A percentile compares a stretch with the other conserved stretches of the same genome.
Conservation (phyloP, 2,113 vertebrate genomes). For the Sapayoa aenigma region DNA sequence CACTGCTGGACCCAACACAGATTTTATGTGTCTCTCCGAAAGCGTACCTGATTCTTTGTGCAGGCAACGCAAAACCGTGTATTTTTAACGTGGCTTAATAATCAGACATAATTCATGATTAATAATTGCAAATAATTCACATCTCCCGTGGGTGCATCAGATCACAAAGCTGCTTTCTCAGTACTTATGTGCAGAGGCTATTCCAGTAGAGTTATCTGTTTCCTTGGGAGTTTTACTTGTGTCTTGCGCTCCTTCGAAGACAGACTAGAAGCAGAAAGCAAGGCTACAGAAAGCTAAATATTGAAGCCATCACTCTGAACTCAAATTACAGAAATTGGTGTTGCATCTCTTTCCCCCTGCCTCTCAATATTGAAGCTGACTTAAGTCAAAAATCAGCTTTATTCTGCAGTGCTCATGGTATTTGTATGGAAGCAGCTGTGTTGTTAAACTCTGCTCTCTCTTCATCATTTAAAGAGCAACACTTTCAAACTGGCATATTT, state of each 20-base stretch:
- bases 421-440: not conserved
- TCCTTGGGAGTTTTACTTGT: not conserved
- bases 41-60: accelerated
- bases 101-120: not conserved
- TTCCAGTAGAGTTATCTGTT: not conserved
- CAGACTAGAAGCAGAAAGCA: not conserved
- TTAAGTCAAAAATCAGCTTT: not conserved
- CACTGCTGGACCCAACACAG: not conserved
- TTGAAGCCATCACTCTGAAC: not conserved
- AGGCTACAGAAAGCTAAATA: not conserved
- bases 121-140: not conserved
- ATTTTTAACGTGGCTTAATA: not conserved
- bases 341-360: not conserved
- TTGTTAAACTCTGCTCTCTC: not conserved
- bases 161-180: not conserved
- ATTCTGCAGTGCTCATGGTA: not conserved
- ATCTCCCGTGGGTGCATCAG: not conserved
- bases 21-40: not conserved
- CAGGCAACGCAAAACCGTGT: not conserved
- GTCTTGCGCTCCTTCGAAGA: not conserved
- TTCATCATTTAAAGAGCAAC: not conserved
- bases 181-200: not conserved
- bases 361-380: not conserved
- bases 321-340: not conserved
- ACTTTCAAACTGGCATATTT: not conserved